These are phyloP conservation scores for Alaudala cheleensis DNA, from an alignment of 2,113 vertebrate genomes.

Conservation along the genomic window DNA sequence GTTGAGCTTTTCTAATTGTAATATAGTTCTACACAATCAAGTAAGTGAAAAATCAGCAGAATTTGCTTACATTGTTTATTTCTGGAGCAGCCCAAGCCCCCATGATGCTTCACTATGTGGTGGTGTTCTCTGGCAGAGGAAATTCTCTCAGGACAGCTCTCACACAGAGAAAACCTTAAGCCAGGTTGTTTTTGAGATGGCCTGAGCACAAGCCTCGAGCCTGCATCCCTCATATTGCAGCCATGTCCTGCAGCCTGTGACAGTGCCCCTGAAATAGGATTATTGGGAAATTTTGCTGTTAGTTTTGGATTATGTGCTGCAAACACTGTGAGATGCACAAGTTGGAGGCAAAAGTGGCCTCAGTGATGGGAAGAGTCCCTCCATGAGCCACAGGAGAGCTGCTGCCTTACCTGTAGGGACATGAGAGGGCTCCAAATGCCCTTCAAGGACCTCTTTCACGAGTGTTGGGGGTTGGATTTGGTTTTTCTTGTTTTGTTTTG, in stretches of 20 bases:
- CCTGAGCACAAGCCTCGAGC: accelerated
- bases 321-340: not conserved
- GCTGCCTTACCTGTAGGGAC: not conserved
- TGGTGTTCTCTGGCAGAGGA: not conserved
- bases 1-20: not conserved
- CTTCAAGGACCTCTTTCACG: not conserved
- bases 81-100: not conserved
- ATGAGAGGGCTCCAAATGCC: not conserved
- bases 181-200: not conserved
- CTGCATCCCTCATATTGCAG: not conserved
- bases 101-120: not conserved
- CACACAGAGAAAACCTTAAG: not conserved
- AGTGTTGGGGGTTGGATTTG: too few relatives aligned
- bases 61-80: not conserved
- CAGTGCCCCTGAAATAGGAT: not conserved
- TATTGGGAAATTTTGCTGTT: not conserved
- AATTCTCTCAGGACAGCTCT: not conserved
- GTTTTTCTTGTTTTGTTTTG: too few relatives aligned
- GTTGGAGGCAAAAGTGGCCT: not conserved
- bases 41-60: not conserved
- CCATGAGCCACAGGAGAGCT: not conserved
- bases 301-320: not conserved
- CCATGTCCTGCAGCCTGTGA: not conserved
- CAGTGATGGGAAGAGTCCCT: not conserved
- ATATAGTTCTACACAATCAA: not conserved